Base-by-base conservation (phyloP, 2,888 invertebrate genomes). In the Polydrusus pterygomalis region DNA sequence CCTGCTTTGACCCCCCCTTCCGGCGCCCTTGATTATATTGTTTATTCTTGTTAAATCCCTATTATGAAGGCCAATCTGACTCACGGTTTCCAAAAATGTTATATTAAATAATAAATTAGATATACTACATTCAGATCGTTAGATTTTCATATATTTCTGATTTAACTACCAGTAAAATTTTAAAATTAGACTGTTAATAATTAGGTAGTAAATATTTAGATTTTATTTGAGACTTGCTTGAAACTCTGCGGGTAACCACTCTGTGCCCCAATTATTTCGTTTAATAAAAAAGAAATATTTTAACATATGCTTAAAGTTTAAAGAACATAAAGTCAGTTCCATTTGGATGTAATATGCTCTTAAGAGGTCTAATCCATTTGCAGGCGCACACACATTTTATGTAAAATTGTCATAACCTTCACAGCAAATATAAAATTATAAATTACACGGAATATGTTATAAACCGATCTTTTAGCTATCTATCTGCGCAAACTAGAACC, bases 261-360 rank as follows among this genome's bases (percentile, higher is more conserved):
- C 9, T 63, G n/a, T n/a, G 63, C 20, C 45, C 43, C 45, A 63
- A 63, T 63, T 63, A 63, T 45, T 40, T 64, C 49, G 15, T 30
- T 64, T 64, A 49, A 13, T 49, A 30, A 47, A 47, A 64, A 64
- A 64, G 34, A 20, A 64, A 43, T 63, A 47, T 25, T 65, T 65
- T 47, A 56, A 17, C 18, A 68, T 18, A 45, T 65, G 51, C n/a
- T 38, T 54, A 15, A 34, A 51, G n/a, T 30, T 54, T 64, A 47
- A 64, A 47, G 18, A 30, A 6, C 25, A 64, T 64, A 43, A 47
- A 47, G n/a, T 47, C 9, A 47, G 17, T 34, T 30, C 15, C 62
- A 70, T 62, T 49, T 67, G 67, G 17, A 9, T 34, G 67, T 67
- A 49, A 67, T 45, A 72, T 73, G 67, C 25, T 54, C 10, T 54